Conservation (phyloP, 2,113 vertebrate species). For the Bujurquina vittata region DNA sequence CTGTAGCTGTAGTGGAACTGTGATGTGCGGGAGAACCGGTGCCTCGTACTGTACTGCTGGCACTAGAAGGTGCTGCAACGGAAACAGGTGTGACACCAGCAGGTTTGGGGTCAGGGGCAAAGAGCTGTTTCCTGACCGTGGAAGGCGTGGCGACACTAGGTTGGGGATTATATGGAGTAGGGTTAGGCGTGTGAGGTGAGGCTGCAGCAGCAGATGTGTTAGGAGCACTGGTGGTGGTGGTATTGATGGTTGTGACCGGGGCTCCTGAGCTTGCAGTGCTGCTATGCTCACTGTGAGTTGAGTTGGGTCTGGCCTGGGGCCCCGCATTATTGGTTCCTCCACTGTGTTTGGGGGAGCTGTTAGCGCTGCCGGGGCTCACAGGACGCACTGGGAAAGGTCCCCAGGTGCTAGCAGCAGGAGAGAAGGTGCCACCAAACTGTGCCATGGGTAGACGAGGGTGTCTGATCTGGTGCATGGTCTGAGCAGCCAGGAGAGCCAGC, state of each 20-base stretch:
- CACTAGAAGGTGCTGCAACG: conserved; percentile 79
- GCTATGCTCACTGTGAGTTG: conserved; percentile 63
- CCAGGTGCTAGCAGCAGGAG: conserved; percentile 94
- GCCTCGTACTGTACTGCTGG: conserved; percentile 61
- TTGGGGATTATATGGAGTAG: conserved; percentile 81
- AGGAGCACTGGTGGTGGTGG: conserved; percentile 68
- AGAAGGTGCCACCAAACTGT: conserved; percentile 96
- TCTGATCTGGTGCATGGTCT: conserved; percentile 99
- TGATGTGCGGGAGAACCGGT: conserved; percentile 74
- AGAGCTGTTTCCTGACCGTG: conserved; percentile 94
- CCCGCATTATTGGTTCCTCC: conserved; percentile 62
- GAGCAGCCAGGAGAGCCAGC: conserved; percentile 94
- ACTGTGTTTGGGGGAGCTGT: conserved; percentile 96
- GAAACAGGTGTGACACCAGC: conserved; percentile 72
- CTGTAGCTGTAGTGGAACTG: conserved; percentile 70
- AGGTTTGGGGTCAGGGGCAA: conserved; percentile 87
- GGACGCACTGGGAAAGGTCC: conserved; percentile 98
- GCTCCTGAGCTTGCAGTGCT: conserved; percentile 53
- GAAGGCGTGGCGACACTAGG: conserved; percentile 87
- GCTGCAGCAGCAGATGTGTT: conserved; percentile 70
- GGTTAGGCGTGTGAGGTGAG: conserved; percentile 78
- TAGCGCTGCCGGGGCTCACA: conserved; percentile 94
- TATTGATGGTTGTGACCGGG: conserved; percentile 37
- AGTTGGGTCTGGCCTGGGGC: conserved; percentile 60
- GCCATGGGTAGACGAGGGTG: conserved; percentile 98